phyloP scores from a whole-genome alignment of 2,113 vertebrate genomes.

The Notiomystis cincta region DNA sequence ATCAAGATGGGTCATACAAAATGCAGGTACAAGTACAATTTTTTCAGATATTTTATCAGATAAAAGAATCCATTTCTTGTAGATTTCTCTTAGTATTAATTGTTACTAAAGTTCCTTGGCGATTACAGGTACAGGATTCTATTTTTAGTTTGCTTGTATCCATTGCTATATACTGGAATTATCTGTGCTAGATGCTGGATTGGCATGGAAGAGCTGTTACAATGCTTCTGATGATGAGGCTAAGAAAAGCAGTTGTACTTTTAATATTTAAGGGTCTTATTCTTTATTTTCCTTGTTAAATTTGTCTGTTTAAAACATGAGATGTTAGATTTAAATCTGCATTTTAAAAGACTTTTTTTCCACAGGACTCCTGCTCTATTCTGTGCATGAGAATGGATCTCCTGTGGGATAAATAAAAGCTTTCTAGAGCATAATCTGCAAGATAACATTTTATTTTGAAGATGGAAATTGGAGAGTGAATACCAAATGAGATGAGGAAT shows the following conservation, averaged over 20 bases:
- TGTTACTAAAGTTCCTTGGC: neutral
- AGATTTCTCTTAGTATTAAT: neutral
- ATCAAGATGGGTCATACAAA: slow-evolving; percentile 84
- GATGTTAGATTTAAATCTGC: neutral
- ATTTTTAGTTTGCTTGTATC: neutral
- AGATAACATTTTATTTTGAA: slow-evolving; percentile 7
- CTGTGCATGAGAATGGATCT: neutral
- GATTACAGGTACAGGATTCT: neutral
- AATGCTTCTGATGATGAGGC: neutral
- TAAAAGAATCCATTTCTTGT: neutral
- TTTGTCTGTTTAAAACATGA: neutral
- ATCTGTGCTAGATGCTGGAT: neutral
- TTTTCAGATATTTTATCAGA: neutral
- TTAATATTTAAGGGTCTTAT: neutral
- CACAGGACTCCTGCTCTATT: neutral
- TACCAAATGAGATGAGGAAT: neutral
- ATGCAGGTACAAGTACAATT: slow-evolving; percentile 81
- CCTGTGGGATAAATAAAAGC: slow-evolving; percentile 24
- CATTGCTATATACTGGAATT: neutral
- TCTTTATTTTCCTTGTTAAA: neutral
- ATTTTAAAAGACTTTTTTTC: neutral
- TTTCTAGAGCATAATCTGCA: slow-evolving; percentile 12
- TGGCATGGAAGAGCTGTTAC: neutral
- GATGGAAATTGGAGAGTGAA: neutral
- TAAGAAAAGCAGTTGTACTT: neutral